Evolutionary conservation across 2,888 invertebrate genomes (phyloP).

Genomic region (Anarsia innoxiella): DNA sequence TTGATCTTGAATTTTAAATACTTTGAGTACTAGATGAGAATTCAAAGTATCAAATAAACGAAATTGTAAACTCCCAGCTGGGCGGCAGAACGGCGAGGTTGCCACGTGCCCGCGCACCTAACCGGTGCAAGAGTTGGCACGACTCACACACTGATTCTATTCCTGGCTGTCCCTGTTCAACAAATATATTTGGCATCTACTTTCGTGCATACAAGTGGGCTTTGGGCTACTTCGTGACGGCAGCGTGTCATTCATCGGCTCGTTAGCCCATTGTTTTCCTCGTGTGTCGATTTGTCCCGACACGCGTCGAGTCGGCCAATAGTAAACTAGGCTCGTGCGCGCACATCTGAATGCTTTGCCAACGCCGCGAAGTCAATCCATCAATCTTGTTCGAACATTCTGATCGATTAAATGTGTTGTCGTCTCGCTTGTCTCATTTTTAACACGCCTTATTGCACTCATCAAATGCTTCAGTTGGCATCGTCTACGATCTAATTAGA

Average conservation of each 20-base stretch:
- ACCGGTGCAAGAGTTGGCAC: conserved; percentile 62
- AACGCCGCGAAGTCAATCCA: conserved; percentile 41
- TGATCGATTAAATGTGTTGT: conserved; percentile 57
- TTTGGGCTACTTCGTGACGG: conserved; percentile 43
- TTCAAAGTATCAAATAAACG: conserved; percentile 14
- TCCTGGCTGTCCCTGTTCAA: conserved; percentile 59
- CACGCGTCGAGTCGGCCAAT: conserved; percentile 53
- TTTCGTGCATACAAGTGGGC: conserved; percentile 56
- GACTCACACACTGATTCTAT: conserved; percentile 55
- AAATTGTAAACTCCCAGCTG: conserved; percentile 33
- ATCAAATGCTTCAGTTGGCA: conserved; percentile 24
- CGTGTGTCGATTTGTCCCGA: conserved; percentile 59
- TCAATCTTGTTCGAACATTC: conserved; percentile 64
- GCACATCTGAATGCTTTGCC: conserved; percentile 41
- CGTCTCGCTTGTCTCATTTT: conserved; percentile 35
- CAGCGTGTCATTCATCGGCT: conserved; percentile 70
- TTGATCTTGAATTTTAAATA: conserved; percentile 9
- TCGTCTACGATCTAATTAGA: too few relatives aligned
- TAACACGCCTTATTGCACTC: too few relatives aligned
- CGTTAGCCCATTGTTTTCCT: conserved; percentile 66
- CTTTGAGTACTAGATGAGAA: conserved; percentile 1
- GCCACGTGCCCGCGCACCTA: conserved; percentile 51
- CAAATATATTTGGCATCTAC: conserved; percentile 70
- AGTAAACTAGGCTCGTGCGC: conserved; percentile 51
- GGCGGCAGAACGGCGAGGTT: conserved; percentile 45